Percentiles rank a stretch among this genome's conserved stretches.
Conservation (phyloP, 2,113 vertebrate species). For the Neopipo cinnamomea region DNA sequence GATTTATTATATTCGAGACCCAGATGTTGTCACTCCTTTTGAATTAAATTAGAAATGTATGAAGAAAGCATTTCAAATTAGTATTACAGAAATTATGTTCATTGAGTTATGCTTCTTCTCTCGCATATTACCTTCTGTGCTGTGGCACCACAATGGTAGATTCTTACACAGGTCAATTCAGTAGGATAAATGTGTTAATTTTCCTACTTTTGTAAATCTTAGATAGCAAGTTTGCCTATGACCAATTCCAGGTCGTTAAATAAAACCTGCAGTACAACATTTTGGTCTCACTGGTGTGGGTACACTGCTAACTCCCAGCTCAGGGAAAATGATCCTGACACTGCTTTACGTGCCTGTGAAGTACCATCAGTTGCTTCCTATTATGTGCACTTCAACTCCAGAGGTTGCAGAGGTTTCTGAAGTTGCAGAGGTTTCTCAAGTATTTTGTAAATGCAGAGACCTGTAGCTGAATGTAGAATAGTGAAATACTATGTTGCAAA, state of each 20-base stretch:
- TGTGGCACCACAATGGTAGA: neutral
- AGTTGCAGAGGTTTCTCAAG: neutral
- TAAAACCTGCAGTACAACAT: neutral
- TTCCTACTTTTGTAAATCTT: neutral
- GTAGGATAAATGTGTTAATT: neutral
- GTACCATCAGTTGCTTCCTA: neutral
- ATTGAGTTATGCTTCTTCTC: neutral
- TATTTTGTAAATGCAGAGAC: neutral
- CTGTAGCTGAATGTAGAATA: neutral
- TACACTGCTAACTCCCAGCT: neutral
- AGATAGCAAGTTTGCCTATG: neutral
- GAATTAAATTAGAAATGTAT: neutral
- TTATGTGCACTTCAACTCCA: neutral
- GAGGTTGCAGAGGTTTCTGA: neutral
- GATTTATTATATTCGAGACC: neutral
- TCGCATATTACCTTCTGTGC: neutral
- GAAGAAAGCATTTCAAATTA: neutral
- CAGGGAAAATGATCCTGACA: neutral
- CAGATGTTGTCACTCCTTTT: neutral
- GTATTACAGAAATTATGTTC: neutral
- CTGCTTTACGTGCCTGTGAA: neutral
- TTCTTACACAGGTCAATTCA: neutral
- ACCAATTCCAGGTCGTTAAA: neutral
- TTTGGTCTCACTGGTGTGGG: neutral
- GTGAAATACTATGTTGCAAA: neutral